These are phyloP conservation scores for Diarsia mendica DNA, from an alignment of 2,888 invertebrate species.

Conservation along the genomic window DNA sequence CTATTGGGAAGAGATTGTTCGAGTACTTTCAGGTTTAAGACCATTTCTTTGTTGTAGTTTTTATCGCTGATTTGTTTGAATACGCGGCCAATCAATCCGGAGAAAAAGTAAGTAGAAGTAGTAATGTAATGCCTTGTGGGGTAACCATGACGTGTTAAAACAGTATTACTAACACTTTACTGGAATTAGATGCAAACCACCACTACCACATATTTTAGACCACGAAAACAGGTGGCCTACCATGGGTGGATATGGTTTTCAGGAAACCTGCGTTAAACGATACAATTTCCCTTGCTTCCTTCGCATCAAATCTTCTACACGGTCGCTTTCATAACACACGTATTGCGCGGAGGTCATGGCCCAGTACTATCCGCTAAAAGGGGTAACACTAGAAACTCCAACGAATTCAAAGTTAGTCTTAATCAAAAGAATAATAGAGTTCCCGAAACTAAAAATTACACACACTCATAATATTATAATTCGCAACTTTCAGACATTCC, in stretches of 20 bases:
- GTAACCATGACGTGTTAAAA: background rate
- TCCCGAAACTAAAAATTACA: conserved; percentile 20
- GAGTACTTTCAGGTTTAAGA: background rate
- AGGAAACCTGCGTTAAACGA: no score
- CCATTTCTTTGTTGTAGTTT: background rate
- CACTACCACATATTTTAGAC: no score
- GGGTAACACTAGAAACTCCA: background rate
- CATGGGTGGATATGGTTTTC: no score
- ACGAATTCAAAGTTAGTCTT: background rate
- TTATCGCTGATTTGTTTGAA: background rate
- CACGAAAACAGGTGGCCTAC: no score
- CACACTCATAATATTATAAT: conserved; percentile 19
- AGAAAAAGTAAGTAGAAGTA: background rate
- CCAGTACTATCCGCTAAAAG: background rate
- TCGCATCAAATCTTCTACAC: background rate
- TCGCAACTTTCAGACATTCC: conserved; percentile 34
- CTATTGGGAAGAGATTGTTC: background rate
- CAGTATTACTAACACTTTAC: no score
- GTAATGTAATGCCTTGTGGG: background rate
- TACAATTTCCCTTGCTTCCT: background rate
- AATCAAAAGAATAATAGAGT: background rate
- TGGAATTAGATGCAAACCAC: no score
- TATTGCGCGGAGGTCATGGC: background rate
- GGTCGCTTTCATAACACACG: background rate
- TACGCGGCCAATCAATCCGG: background rate